phyloP scores from a whole-genome alignment of 2,888 invertebrate species.

The Nysson spinosus region DNA sequence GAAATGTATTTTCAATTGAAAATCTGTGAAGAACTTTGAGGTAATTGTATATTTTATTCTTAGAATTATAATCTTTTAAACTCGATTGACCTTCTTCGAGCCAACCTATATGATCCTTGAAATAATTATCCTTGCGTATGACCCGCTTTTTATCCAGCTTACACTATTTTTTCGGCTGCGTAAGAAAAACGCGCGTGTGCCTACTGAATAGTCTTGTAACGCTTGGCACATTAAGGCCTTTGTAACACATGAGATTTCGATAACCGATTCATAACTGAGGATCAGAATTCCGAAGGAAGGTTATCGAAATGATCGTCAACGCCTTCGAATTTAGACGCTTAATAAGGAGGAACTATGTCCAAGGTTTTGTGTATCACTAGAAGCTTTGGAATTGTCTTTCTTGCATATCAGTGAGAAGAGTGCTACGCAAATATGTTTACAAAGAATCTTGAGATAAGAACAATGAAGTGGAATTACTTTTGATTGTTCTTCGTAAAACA shows the following conservation, averaged over 20 bases:
- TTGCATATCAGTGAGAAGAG: conserved; percentile 47
- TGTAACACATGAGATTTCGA: conserved; percentile 43
- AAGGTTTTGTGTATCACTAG: no score
- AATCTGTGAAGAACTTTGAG: no score
- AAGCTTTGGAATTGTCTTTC: conserved; percentile 46
- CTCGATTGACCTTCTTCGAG: conserved; percentile 37
- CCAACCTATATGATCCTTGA: neutral
- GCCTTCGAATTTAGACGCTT: neutral
- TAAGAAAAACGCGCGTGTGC: conserved; percentile 56
- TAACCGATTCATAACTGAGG: conserved; percentile 21
- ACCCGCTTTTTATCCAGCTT: conserved; percentile 55
- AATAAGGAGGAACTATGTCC: no score
- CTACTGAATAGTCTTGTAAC: conserved; percentile 57
- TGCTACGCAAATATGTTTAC: conserved; percentile 48
- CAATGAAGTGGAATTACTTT: no score
- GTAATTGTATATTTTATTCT: no score
- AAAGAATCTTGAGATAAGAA: neutral
- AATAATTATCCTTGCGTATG: conserved; percentile 37
- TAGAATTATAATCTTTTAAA: neutral
- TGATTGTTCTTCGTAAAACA: no score
- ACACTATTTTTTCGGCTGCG: conserved; percentile 59
- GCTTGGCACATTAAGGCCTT: conserved; percentile 58
- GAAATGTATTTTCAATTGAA: no score
- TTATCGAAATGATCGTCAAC: conserved; percentile 1
- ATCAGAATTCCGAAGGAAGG: conserved; percentile 34